Base-by-base conservation (phyloP, 2,113 vertebrate genomes). In the Accipiter cooperii region DNA sequence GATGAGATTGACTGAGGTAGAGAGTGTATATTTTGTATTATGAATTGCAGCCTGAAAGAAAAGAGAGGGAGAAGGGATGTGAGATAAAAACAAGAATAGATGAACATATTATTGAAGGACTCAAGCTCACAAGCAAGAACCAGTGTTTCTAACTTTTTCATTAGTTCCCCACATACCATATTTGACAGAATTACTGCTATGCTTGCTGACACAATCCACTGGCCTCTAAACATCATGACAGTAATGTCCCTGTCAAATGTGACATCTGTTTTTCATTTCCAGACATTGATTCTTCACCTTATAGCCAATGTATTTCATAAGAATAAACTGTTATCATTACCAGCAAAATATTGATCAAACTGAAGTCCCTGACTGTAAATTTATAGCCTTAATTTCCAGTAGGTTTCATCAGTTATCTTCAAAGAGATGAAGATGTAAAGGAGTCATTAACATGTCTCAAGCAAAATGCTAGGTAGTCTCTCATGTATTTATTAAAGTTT, bases 271-370 rank as follows among this genome's bases (percentile, higher is more conserved):
- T 98, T 98, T 98, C 97, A 98, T 95, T 96, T 92, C 85, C 82
- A 96, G 91, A 90, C 80, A 98, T 96, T 96, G 97, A 98, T 98
- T 98, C 96, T 98, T 88, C 63, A 92, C 65, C 75, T 76, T 94
- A 93, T 16, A 92, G 93, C 52, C 92, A 97, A 95, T 12, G 28
- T 96, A 98, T 95, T 98, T 98, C 90, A 89, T 82, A 96, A 86
- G 40, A 96, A 94, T 78, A 97, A 98, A 97, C 89, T 97, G 96
- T 97, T 98, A 97, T 66, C 87, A 81, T 96, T 98, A 97, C 97
- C 96, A 98, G 97, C 81, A 97, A 97, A 97, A 91, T 98, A 98
- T 97, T 97, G 98, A 98, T 98, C 98, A 97, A 76, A 92, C 93
- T 94, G 90, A 98, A 97, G 97, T 97, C 91, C 75, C 84, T 94